phyloP scores from a whole-genome alignment of 2,797 vertebrate genomes.

The Caiman crocodilus region DNA sequence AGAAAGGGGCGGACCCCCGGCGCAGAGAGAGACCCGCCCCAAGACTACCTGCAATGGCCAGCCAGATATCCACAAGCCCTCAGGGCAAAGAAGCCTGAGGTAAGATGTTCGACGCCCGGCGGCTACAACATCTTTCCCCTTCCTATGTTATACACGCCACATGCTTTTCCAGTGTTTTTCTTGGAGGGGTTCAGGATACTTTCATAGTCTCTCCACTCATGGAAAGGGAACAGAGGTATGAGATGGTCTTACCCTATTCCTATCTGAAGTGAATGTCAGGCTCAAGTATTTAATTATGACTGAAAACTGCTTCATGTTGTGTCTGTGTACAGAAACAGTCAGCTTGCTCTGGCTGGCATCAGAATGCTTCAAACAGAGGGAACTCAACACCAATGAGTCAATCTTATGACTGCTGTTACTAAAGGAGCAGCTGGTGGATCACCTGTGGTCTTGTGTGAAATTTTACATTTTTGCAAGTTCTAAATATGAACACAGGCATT shows the following conservation, averaged over 20 bases:
- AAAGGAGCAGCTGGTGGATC: neutral
- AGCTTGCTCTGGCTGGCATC: neutral
- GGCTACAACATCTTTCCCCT: neutral
- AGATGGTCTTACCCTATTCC: neutral
- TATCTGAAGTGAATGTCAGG: neutral
- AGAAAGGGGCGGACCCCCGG: too few species aligned
- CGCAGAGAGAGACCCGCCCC: too few species aligned
- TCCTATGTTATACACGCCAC: neutral
- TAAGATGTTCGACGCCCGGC: too few species aligned
- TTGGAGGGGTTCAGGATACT: neutral
- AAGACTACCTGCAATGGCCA: too few species aligned
- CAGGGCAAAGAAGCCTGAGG: too few species aligned
- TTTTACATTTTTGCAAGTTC: neutral
- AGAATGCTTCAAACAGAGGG: neutral
- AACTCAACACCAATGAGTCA: fast-evolving
- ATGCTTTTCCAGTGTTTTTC: neutral
- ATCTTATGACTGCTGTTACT: neutral
- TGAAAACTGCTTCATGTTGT: neutral
- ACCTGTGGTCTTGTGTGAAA: neutral
- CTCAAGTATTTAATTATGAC: neutral
- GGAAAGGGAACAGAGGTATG: neutral
- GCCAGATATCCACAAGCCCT: too few species aligned
- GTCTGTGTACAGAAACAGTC: neutral
- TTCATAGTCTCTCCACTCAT: neutral
- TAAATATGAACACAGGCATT: neutral